phyloP scores from a whole-genome alignment of 2,888 invertebrate species.

The Sisyra nigra region DNA sequence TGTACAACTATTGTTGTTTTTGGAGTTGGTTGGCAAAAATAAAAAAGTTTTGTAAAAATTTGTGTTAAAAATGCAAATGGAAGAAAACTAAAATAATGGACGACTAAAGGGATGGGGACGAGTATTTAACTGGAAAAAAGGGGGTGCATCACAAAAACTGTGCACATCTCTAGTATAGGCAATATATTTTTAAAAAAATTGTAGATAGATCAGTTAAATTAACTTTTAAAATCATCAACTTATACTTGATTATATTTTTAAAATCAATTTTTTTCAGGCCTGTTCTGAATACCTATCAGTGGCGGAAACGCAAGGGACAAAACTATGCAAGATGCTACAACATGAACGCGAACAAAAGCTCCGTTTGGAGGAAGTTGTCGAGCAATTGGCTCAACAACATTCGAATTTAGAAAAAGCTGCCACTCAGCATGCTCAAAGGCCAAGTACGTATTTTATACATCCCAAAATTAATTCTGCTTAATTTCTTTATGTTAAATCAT shows the following conservation, averaged over 20 bases:
- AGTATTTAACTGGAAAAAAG: too few species aligned
- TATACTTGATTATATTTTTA: slow-evolving; percentile 13
- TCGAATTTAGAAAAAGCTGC: slow-evolving; percentile 90
- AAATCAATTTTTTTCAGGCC: slow-evolving; percentile 40
- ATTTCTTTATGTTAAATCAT: slow-evolving; percentile 14
- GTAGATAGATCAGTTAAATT: too few species aligned
- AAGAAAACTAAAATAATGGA: too few species aligned
- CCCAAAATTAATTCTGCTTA: not conserved
- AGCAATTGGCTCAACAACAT: slow-evolving; percentile 93
- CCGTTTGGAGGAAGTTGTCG: slow-evolving; percentile 89
- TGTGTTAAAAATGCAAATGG: too few species aligned
- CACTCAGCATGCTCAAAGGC: slow-evolving; percentile 37
- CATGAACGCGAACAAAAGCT: slow-evolving; percentile 90
- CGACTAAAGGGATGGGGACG: too few species aligned
- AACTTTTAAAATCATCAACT: too few species aligned
- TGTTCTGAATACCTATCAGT: slow-evolving; percentile 84
- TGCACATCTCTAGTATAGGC: too few species aligned
- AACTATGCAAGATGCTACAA: slow-evolving; percentile 84
- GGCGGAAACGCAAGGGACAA: slow-evolving; percentile 77
- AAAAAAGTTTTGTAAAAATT: too few species aligned
- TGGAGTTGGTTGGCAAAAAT: too few species aligned
- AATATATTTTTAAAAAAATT: too few species aligned
- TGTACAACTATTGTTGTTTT: too few species aligned
- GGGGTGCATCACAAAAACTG: too few species aligned
- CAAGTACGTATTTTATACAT: slow-evolving; percentile 23